phyloP scores from a whole-genome alignment of 2,888 invertebrate species.

The Phyllotreta striolata region DNA sequence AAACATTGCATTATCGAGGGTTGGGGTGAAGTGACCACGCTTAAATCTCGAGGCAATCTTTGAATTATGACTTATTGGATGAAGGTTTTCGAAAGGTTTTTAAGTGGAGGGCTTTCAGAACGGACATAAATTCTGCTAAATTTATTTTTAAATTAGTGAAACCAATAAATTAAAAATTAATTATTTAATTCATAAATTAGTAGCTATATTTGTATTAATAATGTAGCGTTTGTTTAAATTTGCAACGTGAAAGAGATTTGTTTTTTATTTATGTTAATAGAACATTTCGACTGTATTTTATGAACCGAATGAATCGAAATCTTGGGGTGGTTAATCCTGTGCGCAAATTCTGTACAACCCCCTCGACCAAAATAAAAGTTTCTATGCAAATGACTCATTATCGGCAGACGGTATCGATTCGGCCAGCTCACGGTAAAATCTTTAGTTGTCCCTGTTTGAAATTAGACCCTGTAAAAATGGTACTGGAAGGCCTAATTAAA shows the following conservation, averaged over 20 bases:
- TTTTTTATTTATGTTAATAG: constrained; percentile 14
- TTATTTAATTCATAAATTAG: too few relatives aligned
- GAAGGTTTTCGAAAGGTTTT: background rate
- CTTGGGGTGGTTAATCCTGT: constrained; percentile 30
- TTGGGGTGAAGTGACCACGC: constrained; percentile 15
- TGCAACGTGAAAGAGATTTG: constrained; percentile 10
- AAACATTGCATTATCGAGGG: constrained; percentile 27
- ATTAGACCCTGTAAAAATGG: too few relatives aligned
- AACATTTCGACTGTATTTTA: constrained; percentile 10
- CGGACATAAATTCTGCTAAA: too few relatives aligned
- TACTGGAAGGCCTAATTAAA: too few relatives aligned
- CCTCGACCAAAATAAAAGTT: constrained; percentile 33
- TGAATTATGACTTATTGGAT: constrained; percentile 9
- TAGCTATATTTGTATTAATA: too few relatives aligned
- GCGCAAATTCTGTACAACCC: constrained; percentile 23
- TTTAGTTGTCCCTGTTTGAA: background rate
- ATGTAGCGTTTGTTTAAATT: background rate
- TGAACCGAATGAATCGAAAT: constrained; percentile 21
- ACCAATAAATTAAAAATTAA: too few relatives aligned
- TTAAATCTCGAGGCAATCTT: constrained; percentile 11
- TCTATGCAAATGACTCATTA: constrained; percentile 48
- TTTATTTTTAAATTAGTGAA: too few relatives aligned
- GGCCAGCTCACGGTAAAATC: background rate
- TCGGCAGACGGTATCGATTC: constrained; percentile 44
- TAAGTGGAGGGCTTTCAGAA: too few relatives aligned